These are phyloP conservation scores for Microcebus jonahi DNA, from an alignment of 2,113 vertebrate species.

Conservation along the genomic window DNA sequence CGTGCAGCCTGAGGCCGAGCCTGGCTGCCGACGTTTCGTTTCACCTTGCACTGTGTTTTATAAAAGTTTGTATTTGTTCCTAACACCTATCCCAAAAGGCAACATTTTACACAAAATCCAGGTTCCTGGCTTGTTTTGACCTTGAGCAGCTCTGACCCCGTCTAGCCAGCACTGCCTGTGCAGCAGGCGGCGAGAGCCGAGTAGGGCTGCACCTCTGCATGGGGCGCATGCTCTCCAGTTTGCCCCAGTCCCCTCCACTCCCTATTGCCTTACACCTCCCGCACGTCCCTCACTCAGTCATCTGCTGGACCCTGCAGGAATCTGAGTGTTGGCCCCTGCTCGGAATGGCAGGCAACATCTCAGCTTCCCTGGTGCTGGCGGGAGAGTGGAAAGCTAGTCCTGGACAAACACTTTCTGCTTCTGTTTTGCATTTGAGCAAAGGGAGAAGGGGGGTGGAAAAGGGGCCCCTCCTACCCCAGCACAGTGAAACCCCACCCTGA, in stretches of 20 bases:
- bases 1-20: not conserved
- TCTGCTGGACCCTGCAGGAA: not conserved
- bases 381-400: not conserved
- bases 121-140: not conserved
- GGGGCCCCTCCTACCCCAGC: not conserved
- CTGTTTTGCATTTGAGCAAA: not conserved
- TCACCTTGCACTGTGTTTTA: not conserved
- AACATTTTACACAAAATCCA: not conserved
- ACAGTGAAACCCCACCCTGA: not conserved
- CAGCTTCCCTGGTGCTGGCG: not conserved
- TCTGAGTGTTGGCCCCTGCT: not conserved
- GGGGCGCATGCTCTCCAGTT: fast-evolving
- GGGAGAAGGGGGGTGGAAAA: not conserved
- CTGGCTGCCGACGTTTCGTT: too few relatives aligned
- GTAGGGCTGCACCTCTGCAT: not conserved
- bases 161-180: not conserved
- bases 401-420: not conserved
- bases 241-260: not conserved
- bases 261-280: not conserved
- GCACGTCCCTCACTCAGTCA: not conserved
- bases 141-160: fast-evolving
- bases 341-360: not conserved
- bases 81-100: not conserved
- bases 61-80: not conserved
- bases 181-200: not conserved